phyloP scores from a whole-genome alignment of 2,113 vertebrate genomes.

The Diphyllodes magnificus region DNA sequence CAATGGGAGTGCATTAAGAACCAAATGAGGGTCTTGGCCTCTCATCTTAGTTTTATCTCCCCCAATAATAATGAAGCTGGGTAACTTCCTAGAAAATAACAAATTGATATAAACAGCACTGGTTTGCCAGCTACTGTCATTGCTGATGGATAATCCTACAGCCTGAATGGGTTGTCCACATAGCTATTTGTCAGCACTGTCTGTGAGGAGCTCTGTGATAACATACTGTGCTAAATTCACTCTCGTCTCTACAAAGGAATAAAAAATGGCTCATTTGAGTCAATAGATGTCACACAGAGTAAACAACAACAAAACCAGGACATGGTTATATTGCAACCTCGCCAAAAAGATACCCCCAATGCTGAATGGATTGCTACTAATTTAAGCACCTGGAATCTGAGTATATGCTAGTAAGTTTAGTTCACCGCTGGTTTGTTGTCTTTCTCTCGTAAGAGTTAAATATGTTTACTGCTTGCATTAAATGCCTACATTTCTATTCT shows the following conservation, averaged over 20 bases:
- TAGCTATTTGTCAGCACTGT: conserved; percentile 68
- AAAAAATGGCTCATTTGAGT: conserved; percentile 64
- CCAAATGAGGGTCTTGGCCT: conserved; percentile 60
- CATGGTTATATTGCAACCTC: not conserved
- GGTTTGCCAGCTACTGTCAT: conserved; percentile 67
- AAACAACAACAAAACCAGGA: conserved; percentile 54
- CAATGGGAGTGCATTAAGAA: conserved; percentile 59
- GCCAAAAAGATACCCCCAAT: not conserved
- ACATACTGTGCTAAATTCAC: conserved; percentile 63
- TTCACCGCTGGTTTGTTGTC: not conserved
- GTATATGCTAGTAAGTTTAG: not conserved
- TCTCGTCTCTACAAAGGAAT: conserved; percentile 60
- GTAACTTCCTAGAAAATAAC: conserved; percentile 66
- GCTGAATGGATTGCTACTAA: not conserved
- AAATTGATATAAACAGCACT: conserved; percentile 59
- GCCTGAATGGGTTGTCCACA: conserved; percentile 66
- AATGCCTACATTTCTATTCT: not conserved
- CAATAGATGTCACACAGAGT: conserved; percentile 47
- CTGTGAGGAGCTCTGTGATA: conserved; percentile 66
- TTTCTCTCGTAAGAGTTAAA: not conserved
- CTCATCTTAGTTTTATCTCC: conserved; percentile 66
- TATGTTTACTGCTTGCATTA: not conserved
- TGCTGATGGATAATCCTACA: conserved; percentile 65
- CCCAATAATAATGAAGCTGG: conserved; percentile 64
- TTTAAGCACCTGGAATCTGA: not conserved